Percentiles rank a stretch among this genome's conserved stretches.
These are phyloP conservation scores for Apostichopus leukothele DNA, from an alignment of 53 echinoderm and acorn worm genomes.

Conservation along the genomic window DNA sequence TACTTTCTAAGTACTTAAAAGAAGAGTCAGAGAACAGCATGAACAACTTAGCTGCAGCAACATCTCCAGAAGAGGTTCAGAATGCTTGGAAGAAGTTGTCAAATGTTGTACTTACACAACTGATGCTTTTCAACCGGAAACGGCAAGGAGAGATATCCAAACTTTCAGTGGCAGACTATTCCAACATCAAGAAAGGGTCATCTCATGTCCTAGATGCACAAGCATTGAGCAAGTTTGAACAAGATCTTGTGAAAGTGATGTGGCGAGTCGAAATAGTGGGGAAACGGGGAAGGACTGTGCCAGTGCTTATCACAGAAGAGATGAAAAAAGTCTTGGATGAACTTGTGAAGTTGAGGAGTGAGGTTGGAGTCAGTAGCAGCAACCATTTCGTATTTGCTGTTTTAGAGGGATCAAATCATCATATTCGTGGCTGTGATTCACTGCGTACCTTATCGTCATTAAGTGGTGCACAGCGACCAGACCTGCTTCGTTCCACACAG, in stretches of 20 bases:
- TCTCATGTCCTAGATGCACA: conserved; percentile 46
- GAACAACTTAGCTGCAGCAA: neutral
- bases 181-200: conserved; percentile 24
- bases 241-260: conserved; percentile 43
- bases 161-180: conserved; percentile 52
- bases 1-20: conserved; percentile 51
- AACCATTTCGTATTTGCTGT: conserved; percentile 49
- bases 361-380: conserved; percentile 36
- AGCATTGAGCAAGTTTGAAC: conserved; percentile 51
- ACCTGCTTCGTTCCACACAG: conserved; percentile 54
- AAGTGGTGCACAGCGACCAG: conserved; percentile 55
- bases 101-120: conserved; percentile 39
- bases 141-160: conserved; percentile 61
- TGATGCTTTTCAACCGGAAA: conserved; percentile 56
- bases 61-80: neutral
- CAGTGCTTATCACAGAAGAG: conserved; percentile 49
- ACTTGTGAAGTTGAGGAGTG: conserved; percentile 26
- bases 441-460: conserved; percentile 34
- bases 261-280: conserved; percentile 61
- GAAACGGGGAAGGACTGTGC: conserved; percentile 63
- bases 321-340: conserved; percentile 26
- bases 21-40: conserved; percentile 28
- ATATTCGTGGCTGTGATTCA: conserved; percentile 53
- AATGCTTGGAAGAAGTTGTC: conserved; percentile 43
- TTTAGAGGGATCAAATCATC: conserved; percentile 20